Base-by-base conservation (phyloP, 1,140 invertebrate genomes). In the Pissodes strobi region DNA sequence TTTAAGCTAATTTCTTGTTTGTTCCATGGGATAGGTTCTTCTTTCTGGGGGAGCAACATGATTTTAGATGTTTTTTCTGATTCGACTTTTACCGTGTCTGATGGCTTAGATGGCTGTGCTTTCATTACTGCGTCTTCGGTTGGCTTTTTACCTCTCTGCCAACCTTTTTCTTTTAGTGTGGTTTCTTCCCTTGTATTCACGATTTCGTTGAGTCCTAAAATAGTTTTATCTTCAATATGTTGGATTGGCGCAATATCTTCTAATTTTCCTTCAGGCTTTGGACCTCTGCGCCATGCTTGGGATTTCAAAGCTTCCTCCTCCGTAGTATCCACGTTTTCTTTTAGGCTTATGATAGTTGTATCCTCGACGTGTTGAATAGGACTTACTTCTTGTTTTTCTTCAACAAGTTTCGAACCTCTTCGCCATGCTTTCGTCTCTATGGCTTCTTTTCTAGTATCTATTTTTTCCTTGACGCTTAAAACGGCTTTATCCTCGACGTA, bases 1-100 rank as follows among this genome's bases (percentile, higher is more conserved):
- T 81, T 82, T 2, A 83, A 43, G n/a, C 64, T 69, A 21, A 81
- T 72, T 67, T 73, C 74, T 69, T 82, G 74, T 45, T 80, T 70
- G n/a, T 73, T 80, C 80, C 81, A 82, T 9, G 80, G 79, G 21
- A 69, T 23, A 53, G 59, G 58, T 62, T 68, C 65, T 57, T 67
- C 58, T 57, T 61, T 53, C n/a, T 55, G 49, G 39, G 38, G 10
- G 34, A 57, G 0, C 13, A 25, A 25, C 10, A 22, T 85, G 10
- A 86, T 69, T 67, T 82, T 81, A 37, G 85, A 80, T 30, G 13
- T 39, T 45, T 58, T 25, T 49, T 61, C 48, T 46, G 25, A 37
- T 56, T 64, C 52, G 25, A 27, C 25, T 27, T n/a, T n/a, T n/a
- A n/a, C n/a, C 25, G 25, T 27, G 3, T 27, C 25, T 27, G n/a